phyloP scores from a whole-genome alignment of 2,888 invertebrate species.

The Chymomyza procnemis region DNA sequence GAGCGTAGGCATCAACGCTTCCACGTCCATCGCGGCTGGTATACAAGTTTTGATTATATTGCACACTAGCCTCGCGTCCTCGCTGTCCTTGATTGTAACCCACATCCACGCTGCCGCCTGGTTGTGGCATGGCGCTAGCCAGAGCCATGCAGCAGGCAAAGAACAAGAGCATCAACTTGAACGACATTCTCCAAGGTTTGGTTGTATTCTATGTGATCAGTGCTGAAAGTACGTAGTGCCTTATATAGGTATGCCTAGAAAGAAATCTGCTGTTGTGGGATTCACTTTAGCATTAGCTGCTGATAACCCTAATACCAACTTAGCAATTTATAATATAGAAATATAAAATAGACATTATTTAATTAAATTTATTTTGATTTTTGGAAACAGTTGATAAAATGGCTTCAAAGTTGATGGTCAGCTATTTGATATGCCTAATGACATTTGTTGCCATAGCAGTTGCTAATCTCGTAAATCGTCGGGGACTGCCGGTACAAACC shows the following conservation, averaged over 20 bases:
- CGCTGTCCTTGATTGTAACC: too few species aligned
- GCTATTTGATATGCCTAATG: not conserved
- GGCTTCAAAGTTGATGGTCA: not conserved
- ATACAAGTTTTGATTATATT: conserved; percentile 64
- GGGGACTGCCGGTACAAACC: not conserved
- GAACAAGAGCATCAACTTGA: not conserved
- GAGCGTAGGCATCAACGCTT: conserved; percentile 62
- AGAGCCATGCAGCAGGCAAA: not conserved
- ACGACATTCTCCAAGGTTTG: not conserved
- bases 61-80: conserved; percentile 50
- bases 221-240: not conserved
- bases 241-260: not conserved
- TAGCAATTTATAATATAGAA: too few species aligned
- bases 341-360: not conserved
- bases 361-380: not conserved
- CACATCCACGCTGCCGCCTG: not conserved
- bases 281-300: not conserved
- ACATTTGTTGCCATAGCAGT: not conserved
- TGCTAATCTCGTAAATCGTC: not conserved
- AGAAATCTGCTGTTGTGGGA: not conserved
- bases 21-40: conserved; percentile 56
- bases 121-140: not conserved
- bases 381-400: not conserved
- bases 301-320: not conserved
- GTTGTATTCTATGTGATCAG: not conserved